Evolutionary conservation across 2,113 vertebrate genomes (phyloP).

Genomic region (Plestiodon gilberti): DNA sequence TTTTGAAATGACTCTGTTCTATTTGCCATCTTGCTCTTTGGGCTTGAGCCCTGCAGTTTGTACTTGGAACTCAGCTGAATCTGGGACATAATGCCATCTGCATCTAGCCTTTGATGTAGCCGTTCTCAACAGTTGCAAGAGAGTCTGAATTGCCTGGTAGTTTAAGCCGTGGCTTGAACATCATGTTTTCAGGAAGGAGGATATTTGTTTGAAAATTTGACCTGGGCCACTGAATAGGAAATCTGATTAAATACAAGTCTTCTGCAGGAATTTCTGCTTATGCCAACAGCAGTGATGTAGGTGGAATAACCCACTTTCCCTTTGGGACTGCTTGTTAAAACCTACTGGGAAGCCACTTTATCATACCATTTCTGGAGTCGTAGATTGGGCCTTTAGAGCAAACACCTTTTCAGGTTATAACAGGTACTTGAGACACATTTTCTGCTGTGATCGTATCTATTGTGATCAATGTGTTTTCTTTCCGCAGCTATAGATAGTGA

Average conservation of each 20-base stretch:
- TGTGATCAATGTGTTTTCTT: constrained; percentile 66
- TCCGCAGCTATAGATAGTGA: constrained; percentile 88
- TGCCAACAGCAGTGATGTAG: constrained; percentile 33
- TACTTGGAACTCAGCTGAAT: not conserved
- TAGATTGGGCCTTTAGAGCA: not conserved
- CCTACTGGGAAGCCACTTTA: not conserved
- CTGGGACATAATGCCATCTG: not conserved
- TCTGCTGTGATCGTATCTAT: constrained; percentile 21
- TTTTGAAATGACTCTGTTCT: not conserved
- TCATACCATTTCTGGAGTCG: not conserved
- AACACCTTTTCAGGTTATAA: constrained; percentile 1
- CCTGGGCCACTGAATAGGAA: not conserved
- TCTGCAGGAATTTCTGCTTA: constrained; percentile 10
- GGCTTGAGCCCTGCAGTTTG: not conserved
- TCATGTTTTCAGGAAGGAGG: not conserved
- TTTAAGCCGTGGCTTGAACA: not conserved
- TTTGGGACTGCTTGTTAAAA: constrained; percentile 20
- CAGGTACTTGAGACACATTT: constrained; percentile 14
- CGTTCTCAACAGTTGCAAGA: not conserved
- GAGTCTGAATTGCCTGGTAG: not conserved
- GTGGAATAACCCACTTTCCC: not conserved
- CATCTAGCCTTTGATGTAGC: not conserved
- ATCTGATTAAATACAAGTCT: not conserved
- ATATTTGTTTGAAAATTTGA: not conserved
- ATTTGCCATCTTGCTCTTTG: fast-evolving